Evolutionary conservation across 2,113 vertebrate genomes (phyloP).

Genomic region (Tamias sibiricus): DNA sequence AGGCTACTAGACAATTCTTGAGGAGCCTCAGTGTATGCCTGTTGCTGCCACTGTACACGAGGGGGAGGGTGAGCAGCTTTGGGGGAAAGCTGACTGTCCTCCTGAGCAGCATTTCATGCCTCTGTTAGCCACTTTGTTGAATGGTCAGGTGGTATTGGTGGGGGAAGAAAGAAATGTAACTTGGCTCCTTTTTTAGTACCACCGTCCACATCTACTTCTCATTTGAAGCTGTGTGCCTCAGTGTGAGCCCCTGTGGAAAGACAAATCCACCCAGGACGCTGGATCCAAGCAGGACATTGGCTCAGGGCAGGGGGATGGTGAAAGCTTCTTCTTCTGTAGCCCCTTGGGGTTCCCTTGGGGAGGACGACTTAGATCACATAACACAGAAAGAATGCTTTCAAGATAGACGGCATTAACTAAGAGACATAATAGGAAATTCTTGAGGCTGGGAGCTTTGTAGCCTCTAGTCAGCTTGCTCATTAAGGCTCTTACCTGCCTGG

Average conservation of each 20-base stretch:
- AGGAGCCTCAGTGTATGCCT: background rate
- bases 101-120: background rate
- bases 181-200: background rate
- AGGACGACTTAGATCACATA: background rate
- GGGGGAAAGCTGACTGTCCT: background rate
- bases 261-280: fast-evolving
- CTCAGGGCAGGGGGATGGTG: background rate
- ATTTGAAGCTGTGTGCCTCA: background rate
- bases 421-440: background rate
- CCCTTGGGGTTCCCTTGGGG: background rate
- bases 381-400: background rate
- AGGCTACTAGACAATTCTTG: background rate
- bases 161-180: background rate
- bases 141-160: background rate
- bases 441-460: background rate
- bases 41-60: background rate
- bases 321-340: background rate
- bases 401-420: background rate
- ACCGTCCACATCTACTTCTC: background rate
- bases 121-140: background rate
- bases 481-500: background rate
- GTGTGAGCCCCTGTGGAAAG: fast-evolving
- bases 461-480: background rate
- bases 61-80: background rate
- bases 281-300: fast-evolving